phyloP scores from a whole-genome alignment of 2,797 vertebrate species.

The Choloepus didactylus region DNA sequence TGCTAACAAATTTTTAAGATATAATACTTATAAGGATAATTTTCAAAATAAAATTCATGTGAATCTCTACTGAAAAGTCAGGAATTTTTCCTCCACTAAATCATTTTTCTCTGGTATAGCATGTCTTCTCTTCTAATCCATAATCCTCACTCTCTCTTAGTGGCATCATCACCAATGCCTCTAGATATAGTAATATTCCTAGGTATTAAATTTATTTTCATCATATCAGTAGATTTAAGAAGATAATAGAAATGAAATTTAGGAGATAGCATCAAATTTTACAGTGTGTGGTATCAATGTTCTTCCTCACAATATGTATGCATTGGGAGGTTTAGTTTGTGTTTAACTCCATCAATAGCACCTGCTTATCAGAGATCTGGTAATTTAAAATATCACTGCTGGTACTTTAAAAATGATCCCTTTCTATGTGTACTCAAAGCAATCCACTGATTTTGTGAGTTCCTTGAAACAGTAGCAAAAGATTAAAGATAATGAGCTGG shows the following conservation, averaged over 20 bases:
- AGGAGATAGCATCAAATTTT: not conserved
- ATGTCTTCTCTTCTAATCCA: not conserved
- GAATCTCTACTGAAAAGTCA: not conserved
- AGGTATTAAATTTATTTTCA: slow-evolving; percentile 35
- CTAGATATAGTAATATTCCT: not conserved
- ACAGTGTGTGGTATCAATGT: not conserved
- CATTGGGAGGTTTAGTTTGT: not conserved
- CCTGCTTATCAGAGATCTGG: not conserved
- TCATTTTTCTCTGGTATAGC: not conserved
- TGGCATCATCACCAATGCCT: not conserved
- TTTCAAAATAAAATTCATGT: not conserved
- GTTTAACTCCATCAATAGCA: not conserved
- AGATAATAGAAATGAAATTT: slow-evolving; percentile 64
- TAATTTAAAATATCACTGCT: slow-evolving; percentile 23
- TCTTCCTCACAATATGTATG: not conserved
- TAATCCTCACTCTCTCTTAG: not conserved
- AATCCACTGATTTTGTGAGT: slow-evolving; percentile 11
- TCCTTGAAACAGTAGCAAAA: slow-evolving; percentile 60
- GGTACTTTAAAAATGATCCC: not conserved
- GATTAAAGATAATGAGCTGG: slow-evolving; percentile 67
- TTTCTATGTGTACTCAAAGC: not conserved
- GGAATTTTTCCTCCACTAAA: not conserved
- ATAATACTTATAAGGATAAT: not conserved
- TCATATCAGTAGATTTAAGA: slow-evolving; percentile 9
- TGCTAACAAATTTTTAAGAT: not conserved